Base-by-base conservation (phyloP, 2,113 vertebrate genomes). In the Antechinus flavipes region DNA sequence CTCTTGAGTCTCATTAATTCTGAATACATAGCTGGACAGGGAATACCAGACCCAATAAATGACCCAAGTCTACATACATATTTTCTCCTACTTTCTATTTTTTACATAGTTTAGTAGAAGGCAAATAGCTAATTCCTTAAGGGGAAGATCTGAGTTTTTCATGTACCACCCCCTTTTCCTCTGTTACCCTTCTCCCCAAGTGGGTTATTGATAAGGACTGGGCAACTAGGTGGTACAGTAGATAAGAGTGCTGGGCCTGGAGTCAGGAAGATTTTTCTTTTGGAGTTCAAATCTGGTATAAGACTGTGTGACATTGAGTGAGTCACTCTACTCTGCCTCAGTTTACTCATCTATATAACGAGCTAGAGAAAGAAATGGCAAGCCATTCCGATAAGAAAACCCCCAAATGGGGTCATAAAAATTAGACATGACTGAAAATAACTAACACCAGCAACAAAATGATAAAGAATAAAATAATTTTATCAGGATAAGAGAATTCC, bases 21-120 rank as follows among this genome's bases (percentile, higher is more conserved):
- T 91, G 54, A 97, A 96, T 91, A 12, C 68, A 96, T 42, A 27
- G 90, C 90, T 55, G 4, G 8, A 46, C 55, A 96, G 46, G 46
- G 90, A 50, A 94, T 12, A 93, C 14, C 47, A 96, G 47, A 49
- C 84, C 92, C 96, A 92, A 94, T 50, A 58, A 91, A 84, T 42
- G n/a, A 84, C n/a, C 68, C n/a, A 42, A 93, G 95, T 92, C 26
- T 94, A 22, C 26, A 94, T 16, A 89, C 94, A 96, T 97, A 90
- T 68, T 27, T 50, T 42, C 49, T 54, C 89, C 12, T 90, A 42
- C 84, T 22, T 90, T 94, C 91, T 84, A 95, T 46, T 50, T 93
- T 25, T 92, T 91, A 95, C 1, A 50, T 22, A n/a, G 93, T 84
- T 95, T 54, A 95, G 76, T 46, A 68, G 97, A 94, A 93, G 23